phyloP scores from a whole-genome alignment of 2,113 vertebrate genomes.

The Mus pahari region DNA sequence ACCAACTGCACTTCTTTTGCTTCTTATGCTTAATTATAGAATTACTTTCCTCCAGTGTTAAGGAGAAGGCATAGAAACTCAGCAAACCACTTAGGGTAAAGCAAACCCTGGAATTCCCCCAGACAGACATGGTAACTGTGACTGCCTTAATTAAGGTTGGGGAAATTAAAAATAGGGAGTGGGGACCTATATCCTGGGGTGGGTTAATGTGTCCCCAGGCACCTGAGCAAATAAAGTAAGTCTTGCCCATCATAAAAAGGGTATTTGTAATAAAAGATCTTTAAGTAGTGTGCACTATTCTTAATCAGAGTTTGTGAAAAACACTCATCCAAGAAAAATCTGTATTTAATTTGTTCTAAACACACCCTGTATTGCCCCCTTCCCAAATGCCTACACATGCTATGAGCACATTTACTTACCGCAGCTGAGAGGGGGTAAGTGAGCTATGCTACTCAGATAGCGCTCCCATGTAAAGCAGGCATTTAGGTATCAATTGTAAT shows the following conservation, averaged over 20 bases:
- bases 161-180: conserved; percentile 27
- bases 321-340: conserved; percentile 32
- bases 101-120: background rate
- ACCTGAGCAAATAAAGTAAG: background rate
- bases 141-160: conserved; percentile 64
- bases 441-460: background rate
- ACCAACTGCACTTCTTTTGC: background rate
- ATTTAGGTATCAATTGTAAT: conserved; percentile 45
- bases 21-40: conserved; percentile 58
- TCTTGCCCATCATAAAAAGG: background rate
- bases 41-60: conserved; percentile 9
- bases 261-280: background rate
- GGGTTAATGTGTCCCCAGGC: background rate
- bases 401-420: background rate
- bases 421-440: conserved; percentile 8
- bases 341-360: conserved; percentile 54
- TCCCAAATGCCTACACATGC: conserved; percentile 46
- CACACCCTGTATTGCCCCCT: background rate
- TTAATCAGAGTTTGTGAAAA: background rate
- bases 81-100: conserved; percentile 48
- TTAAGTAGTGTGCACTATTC: conserved; percentile 33
- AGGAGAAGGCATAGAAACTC: background rate
- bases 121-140: conserved; percentile 18
- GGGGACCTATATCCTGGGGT: background rate
- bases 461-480: conserved; percentile 44